These are phyloP conservation scores for Sarcophaga caerulescens DNA, from an alignment of 2,888 invertebrate genomes.

Conservation along the genomic window DNA sequence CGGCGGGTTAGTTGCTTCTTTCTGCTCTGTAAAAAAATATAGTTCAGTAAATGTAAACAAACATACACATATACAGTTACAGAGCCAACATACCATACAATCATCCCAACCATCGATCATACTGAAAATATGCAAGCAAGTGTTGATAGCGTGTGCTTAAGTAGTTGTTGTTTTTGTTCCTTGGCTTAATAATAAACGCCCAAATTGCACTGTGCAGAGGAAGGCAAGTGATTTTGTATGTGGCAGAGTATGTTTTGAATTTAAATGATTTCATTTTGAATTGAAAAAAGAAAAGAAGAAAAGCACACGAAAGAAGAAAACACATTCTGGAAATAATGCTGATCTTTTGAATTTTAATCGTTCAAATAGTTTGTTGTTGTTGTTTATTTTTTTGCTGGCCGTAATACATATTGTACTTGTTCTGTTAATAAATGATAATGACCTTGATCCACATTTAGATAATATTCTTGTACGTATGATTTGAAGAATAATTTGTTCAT, in stretches of 20 bases:
- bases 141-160: not conserved
- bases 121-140: not conserved
- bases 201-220: not conserved
- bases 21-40: no score
- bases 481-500: no score
- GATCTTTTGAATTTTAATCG: no score
- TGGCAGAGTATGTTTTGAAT: not conserved
- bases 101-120: not conserved
- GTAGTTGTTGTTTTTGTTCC: not conserved
- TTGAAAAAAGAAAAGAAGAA: not conserved
- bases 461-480: no score
- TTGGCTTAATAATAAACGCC: not conserved
- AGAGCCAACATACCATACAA: not conserved
- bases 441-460: no score
- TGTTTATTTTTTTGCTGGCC: no score
- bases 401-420: no score
- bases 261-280: conserved; percentile 14
- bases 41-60: no score
- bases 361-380: not conserved
- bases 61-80: not conserved
- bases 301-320: no score
- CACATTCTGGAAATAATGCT: no score
- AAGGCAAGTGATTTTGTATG: not conserved
- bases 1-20: no score
- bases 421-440: no score